Evolutionary conservation across 2,888 invertebrate species (phyloP).

Genomic region (Torymus auratus): DNA sequence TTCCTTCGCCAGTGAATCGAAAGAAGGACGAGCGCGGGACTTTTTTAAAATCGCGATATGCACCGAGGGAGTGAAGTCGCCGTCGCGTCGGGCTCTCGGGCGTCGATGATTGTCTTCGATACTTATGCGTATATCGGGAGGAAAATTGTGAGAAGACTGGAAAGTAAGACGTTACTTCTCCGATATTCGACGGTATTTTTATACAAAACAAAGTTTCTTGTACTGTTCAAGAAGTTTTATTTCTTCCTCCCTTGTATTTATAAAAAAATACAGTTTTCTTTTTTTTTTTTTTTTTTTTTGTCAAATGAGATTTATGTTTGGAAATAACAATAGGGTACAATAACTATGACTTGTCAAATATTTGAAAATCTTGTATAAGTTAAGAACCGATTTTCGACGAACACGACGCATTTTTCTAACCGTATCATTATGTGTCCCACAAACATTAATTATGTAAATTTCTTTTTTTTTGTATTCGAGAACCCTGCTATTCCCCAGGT

Average conservation of each 20-base stretch:
- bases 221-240: no score
- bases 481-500: neutral
- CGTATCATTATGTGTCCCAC: no score
- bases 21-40: constrained; percentile 16
- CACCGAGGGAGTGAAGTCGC: no score
- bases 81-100: neutral
- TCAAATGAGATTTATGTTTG: neutral
- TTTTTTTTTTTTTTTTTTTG: neutral
- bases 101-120: constrained; percentile 27
- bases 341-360: no score
- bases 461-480: neutral
- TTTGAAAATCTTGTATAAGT: no score
- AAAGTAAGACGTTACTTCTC: constrained; percentile 36
- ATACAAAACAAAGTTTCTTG: neutral
- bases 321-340: no score
- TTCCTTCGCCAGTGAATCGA: neutral
- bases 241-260: no score
- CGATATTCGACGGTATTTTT: neutral
- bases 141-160: neutral
- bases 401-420: no score
- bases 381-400: no score
- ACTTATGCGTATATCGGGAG: no score
- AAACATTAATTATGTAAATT: neutral
- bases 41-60: constrained; percentile 22
- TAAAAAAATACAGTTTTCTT: no score